phyloP scores from a whole-genome alignment of 1,140 invertebrate genomes.

The Drosophila repletoides region DNA sequence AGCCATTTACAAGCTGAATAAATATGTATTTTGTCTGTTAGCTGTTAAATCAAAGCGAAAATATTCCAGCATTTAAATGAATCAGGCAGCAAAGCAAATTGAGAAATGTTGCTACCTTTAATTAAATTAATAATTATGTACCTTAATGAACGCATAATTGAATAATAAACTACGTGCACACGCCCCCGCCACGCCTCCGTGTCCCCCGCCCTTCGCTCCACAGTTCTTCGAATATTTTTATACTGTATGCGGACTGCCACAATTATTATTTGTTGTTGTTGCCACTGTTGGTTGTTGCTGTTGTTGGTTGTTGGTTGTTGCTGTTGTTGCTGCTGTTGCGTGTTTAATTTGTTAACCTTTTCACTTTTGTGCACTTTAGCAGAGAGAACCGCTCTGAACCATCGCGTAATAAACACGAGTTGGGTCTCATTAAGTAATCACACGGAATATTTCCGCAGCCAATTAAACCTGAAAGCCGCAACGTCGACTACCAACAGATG shows the following conservation, averaged over 20 bases:
- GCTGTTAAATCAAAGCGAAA: no score
- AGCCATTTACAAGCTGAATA: no score
- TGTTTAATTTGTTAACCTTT: constrained; percentile 66
- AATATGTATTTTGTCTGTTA: no score
- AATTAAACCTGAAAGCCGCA: constrained; percentile 77
- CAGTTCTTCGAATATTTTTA: neutral
- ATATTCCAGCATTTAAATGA: constrained; percentile 34
- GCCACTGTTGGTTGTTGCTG: neutral
- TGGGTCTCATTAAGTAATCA: constrained; percentile 77
- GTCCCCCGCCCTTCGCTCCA: neutral
- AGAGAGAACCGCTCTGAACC: constrained; percentile 7
- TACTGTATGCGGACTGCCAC: constrained; percentile 4
- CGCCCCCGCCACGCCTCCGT: neutral
- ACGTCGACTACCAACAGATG: constrained; percentile 22
- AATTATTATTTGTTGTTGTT: neutral
- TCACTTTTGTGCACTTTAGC: constrained; percentile 61
- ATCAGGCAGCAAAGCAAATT: constrained; percentile 37
- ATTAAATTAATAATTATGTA: constrained; percentile 79
- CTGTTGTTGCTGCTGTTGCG: constrained; percentile 25
- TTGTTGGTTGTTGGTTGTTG: constrained; percentile 27
- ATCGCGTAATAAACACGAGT: constrained; percentile 64
- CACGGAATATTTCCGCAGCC: constrained; percentile 78
- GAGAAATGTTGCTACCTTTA: constrained; percentile 62
- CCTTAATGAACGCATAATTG: constrained; percentile 75
- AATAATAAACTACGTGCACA: constrained; percentile 70